Evolutionary conservation across 2,113 vertebrate species (phyloP).

Genomic region (Erpornis zantholeuca): DNA sequence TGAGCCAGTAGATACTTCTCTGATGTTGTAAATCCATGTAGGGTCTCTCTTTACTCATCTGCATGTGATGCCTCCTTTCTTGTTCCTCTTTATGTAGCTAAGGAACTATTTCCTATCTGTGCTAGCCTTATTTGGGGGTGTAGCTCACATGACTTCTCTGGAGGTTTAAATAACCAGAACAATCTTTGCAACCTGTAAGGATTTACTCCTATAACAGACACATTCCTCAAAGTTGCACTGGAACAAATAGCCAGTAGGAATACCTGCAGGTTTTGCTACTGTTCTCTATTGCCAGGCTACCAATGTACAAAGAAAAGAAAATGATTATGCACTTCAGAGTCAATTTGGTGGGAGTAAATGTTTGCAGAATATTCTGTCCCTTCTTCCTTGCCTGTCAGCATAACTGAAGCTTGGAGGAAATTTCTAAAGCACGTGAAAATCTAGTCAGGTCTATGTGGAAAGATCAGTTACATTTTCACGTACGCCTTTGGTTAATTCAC

Average conservation of each 20-base stretch:
- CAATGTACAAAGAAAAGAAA: not conserved
- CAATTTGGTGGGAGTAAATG: not conserved
- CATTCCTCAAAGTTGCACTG: not conserved
- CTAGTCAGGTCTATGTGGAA: not conserved
- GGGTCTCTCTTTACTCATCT: not conserved
- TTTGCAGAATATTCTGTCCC: constrained; percentile 7
- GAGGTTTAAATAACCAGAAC: not conserved
- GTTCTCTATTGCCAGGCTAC: not conserved
- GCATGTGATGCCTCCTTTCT: not conserved
- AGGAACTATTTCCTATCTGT: not conserved
- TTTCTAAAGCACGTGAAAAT: not conserved
- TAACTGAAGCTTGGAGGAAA: not conserved
- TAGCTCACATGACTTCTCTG: not conserved
- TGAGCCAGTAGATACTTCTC: not conserved
- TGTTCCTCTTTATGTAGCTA: not conserved
- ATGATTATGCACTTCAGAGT: not conserved
- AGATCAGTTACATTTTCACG: not conserved
- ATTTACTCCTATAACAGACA: not conserved
- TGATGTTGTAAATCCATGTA: not conserved
- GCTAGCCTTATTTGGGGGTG: not conserved
- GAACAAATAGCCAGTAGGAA: not conserved
- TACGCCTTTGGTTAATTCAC: not conserved
- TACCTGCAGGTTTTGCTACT: not conserved
- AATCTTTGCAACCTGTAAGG: not conserved
- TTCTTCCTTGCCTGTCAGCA: not conserved